Conservation (phyloP, 2,797 vertebrate species). For the Sebastes trivittatus region DNA sequence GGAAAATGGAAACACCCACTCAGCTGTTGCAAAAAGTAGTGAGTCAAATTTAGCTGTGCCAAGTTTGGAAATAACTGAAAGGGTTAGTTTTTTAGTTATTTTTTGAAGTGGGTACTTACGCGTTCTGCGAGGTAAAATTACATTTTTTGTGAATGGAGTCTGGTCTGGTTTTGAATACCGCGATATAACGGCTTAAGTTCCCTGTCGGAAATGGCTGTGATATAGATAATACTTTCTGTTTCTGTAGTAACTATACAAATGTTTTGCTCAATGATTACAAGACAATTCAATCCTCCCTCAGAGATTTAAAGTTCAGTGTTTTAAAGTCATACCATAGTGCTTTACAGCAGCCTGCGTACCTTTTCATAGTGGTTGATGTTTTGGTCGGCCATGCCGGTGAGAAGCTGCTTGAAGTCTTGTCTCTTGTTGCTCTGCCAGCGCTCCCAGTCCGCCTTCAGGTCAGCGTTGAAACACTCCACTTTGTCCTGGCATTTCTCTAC, state of each 20-base stretch:
- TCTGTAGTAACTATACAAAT: rapidly evolving
- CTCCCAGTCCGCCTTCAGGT: conserved; percentile 98
- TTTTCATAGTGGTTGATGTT: conserved; percentile 97
- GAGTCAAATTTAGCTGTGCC: too few species aligned
- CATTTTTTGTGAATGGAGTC: too few species aligned
- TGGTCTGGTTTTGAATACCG: too few species aligned
- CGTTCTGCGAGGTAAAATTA: too few species aligned
- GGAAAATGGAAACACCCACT: too few species aligned
- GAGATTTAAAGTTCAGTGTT: background rate
- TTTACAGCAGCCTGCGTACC: conserved; percentile 71
- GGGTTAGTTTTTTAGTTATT: too few species aligned
- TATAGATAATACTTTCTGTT: background rate
- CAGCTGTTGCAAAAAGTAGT: too few species aligned
- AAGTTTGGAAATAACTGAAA: too few species aligned
- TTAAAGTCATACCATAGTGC: rapidly evolving
- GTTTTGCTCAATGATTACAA: background rate
- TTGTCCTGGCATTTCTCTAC: conserved; percentile 97
- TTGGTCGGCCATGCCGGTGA: conserved; percentile 94
- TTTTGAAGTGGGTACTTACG: too few species aligned
- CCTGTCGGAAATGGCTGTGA: background rate
- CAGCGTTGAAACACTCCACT: conserved; percentile 96
- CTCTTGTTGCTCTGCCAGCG: conserved; percentile 98
- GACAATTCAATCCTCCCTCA: background rate
- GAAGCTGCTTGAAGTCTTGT: conserved; percentile 95
- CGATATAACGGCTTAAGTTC: too few species aligned